These are phyloP conservation scores for Numenius phaeopus DNA, from an alignment of 2,797 vertebrate genomes.

Conservation along the genomic window DNA sequence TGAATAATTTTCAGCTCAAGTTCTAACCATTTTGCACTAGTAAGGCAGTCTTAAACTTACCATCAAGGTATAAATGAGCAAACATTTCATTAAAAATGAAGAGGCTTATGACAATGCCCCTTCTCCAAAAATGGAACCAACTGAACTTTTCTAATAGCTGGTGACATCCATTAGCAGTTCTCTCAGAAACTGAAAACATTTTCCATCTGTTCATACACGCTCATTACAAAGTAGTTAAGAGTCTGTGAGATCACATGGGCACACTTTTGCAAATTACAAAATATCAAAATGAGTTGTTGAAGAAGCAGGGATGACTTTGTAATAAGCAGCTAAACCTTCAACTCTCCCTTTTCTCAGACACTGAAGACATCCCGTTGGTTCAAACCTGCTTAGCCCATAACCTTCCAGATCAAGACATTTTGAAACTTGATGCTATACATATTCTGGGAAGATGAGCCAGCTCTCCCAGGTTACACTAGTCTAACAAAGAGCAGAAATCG, in stretches of 20 bases:
- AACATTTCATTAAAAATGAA: conserved; percentile 81
- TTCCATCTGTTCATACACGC: conserved; percentile 81
- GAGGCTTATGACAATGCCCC: conserved; percentile 75
- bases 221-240: conserved; percentile 82
- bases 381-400: conserved; percentile 30
- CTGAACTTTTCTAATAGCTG: conserved; percentile 81
- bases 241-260: conserved; percentile 74
- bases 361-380: not conserved
- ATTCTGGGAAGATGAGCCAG: not conserved
- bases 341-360: conserved; percentile 42
- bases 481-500: not conserved
- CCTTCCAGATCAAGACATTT: not conserved
- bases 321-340: conserved; percentile 62
- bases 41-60: conserved; percentile 58
- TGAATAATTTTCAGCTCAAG: conserved; percentile 64
- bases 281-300: conserved; percentile 81
- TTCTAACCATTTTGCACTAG: conserved; percentile 68
- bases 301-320: conserved; percentile 71
- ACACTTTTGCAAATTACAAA: conserved; percentile 80
- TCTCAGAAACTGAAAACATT: conserved; percentile 80
- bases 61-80: conserved; percentile 75
- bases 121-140: conserved; percentile 70
- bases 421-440: not conserved
- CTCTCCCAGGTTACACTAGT: not conserved
- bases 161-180: conserved; percentile 80